Evolutionary conservation across 2,888 invertebrate species (phyloP).

Genomic region (Sturmia bella): DNA sequence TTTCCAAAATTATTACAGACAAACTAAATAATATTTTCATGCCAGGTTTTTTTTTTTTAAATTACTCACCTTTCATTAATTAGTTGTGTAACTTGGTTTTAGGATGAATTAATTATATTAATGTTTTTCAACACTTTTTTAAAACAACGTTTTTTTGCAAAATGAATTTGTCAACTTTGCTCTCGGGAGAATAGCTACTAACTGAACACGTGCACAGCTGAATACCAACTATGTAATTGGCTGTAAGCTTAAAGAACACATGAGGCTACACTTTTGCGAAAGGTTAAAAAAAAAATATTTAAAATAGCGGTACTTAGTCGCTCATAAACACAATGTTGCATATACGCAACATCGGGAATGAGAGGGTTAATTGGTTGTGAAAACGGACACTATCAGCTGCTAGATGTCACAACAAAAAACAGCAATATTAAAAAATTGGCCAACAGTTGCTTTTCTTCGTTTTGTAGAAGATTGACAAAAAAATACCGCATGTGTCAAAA

Average conservation of each 20-base stretch:
- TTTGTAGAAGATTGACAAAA: too few relatives aligned
- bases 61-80: conserved; percentile 57
- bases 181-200: conserved; percentile 50
- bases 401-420: too few relatives aligned
- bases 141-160: conserved; percentile 55
- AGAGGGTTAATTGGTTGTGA: conserved; percentile 45
- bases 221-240: conserved; percentile 47
- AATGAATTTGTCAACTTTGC: conserved; percentile 57
- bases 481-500: too few relatives aligned
- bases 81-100: conserved; percentile 51
- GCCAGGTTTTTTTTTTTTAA: conserved; percentile 48
- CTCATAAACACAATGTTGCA: conserved; percentile 51
- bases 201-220: conserved; percentile 59
- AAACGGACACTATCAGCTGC: too few relatives aligned
- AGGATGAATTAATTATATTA: conserved; percentile 50
- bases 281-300: conserved; percentile 52
- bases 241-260: conserved; percentile 57
- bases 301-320: conserved; percentile 56
- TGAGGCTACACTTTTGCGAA: conserved; percentile 53
- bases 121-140: conserved; percentile 59
- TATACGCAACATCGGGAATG: conserved; percentile 34
- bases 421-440: too few relatives aligned
- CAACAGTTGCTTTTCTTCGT: too few relatives aligned
- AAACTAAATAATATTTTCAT: conserved; percentile 61
- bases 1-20: conserved; percentile 63